phyloP scores from a whole-genome alignment of 2,888 invertebrate genomes.

The Drosophila mettleri region DNA sequence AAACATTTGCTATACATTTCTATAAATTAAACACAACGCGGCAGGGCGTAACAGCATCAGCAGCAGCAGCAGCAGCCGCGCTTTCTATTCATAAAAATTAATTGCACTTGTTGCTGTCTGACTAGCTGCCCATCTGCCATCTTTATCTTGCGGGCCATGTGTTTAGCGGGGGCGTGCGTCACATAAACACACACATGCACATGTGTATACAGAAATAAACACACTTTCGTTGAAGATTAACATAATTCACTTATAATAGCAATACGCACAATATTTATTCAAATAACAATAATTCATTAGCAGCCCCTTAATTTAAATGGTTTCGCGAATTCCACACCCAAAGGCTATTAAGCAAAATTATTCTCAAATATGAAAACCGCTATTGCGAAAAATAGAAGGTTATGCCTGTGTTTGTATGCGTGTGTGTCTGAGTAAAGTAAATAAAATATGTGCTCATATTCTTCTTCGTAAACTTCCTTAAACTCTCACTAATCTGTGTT shows the following conservation, averaged over 20 bases:
- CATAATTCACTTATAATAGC: constrained; percentile 54
- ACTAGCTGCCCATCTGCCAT: constrained; percentile 24
- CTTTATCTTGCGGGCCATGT: constrained; percentile 38
- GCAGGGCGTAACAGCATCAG: constrained; percentile 61
- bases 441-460: neutral
- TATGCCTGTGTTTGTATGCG: neutral
- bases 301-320: constrained; percentile 40
- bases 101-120: constrained; percentile 72
- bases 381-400: constrained; percentile 1
- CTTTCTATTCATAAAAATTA: constrained; percentile 78
- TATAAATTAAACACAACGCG: constrained; percentile 74
- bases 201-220: constrained; percentile 19
- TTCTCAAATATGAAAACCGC: constrained; percentile 17
- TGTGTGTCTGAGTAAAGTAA: neutral
- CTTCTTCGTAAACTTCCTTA: neutral
- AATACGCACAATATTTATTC: constrained; percentile 56
- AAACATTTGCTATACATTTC: constrained; percentile 79
- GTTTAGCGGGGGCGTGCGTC: constrained; percentile 49
- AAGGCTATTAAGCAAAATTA: constrained; percentile 23
- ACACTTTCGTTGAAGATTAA: constrained; percentile 54
- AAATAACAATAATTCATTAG: constrained; percentile 66
- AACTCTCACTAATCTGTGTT: constrained; percentile 1
- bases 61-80: constrained; percentile 39
- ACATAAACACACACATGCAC: constrained; percentile 11
- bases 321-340: constrained; percentile 28